phyloP scores from a whole-genome alignment of 2,888 invertebrate genomes.

The Protonemura montana region DNA sequence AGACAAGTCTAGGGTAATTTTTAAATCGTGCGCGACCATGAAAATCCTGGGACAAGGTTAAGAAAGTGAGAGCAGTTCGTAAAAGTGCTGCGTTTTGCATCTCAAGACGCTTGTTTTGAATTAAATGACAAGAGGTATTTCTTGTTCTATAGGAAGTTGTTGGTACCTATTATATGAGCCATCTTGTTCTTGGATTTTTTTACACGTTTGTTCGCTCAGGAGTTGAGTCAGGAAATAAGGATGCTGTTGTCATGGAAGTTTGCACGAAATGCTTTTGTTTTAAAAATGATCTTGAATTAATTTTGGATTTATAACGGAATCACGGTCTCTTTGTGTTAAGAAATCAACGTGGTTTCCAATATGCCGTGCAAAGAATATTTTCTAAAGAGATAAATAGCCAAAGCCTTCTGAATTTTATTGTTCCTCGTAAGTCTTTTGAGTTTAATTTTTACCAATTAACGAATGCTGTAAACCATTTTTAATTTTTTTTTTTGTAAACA shows the following conservation, averaged over 20 bases:
- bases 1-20: not conserved
- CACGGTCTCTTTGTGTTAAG: too few species aligned
- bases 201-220: not conserved
- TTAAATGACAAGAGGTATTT: not conserved
- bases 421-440: too few species aligned
- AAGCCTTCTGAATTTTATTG: too few species aligned
- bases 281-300: not conserved
- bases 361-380: too few species aligned
- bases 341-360: too few species aligned
- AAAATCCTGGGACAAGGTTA: not conserved
- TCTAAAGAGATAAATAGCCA: too few species aligned
- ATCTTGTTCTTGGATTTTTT: not conserved
- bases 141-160: conserved; percentile 2
- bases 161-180: not conserved
- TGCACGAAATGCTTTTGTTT: not conserved
- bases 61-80: not conserved
- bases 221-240: not conserved
- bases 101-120: not conserved
- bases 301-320: too few species aligned
- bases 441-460: too few species aligned
- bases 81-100: not conserved
- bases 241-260: not conserved
- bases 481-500: too few species aligned
- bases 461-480: too few species aligned
- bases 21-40: not conserved